Base-by-base conservation (phyloP, 2,888 invertebrate species). In the Tetrapedia diversipes region DNA sequence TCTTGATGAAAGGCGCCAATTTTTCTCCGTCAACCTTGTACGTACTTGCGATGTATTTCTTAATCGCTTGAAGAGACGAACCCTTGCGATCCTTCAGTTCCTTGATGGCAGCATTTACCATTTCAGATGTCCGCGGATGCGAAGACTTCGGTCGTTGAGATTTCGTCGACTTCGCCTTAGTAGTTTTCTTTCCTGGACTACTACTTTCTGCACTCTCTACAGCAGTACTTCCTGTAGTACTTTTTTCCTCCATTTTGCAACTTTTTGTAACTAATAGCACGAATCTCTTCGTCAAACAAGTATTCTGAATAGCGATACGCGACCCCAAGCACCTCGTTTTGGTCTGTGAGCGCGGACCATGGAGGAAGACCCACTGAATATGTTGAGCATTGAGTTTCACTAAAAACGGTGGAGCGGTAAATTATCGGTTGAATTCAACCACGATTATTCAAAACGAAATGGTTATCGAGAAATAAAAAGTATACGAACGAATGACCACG, bases 11-110 rank as follows among this genome's bases (percentile, higher is more conserved):
- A 1, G 93, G 93, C 1, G 93, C 92, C 54, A 93, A 87, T 84
- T 94, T 94, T 72, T 94, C 93, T 0, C 92, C 92, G 86, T 95
- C 94, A 7, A 94, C 92, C 73, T 93, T 93, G 92, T 95, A 94
- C 69, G 93, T 93, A 29, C 92, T 91, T 11, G 92, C 90, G 59
- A 95, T 93, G 88, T 94, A 95, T 86, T 95, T 95, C 88, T 94
- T 95, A 88, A 95, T 95, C 1, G 94, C 94, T 87, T 89, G 92
- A 78, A 91, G 86, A 0, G 94, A 94, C 0, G 94, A 95, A 34
- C 95, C 95, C 64, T 93, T 93, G 34, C 94, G 92, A 84, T 94
- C 94, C 84, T 93, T 93, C 59, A 94, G 87, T 65, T 91, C 89
- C 74, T 90, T 91, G 57, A 94, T 92, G 1, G 95, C 94, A 39